Conservation (phyloP, 2,113 vertebrate genomes). For the Tetrao urogallus region DNA sequence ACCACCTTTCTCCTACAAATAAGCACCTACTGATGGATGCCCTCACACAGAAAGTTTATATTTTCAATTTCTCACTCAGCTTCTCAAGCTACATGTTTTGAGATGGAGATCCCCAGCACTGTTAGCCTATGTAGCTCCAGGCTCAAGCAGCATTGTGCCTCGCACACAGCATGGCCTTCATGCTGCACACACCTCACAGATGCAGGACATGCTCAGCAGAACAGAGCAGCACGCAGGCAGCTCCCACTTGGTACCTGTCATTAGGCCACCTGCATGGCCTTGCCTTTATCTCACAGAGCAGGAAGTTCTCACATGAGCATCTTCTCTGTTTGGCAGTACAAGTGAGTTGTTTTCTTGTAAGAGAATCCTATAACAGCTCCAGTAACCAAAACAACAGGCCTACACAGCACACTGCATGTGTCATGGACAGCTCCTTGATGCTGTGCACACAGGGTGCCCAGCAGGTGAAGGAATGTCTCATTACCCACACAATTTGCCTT, state of each 20-base stretch:
- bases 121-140: background rate
- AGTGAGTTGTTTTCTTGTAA: background rate
- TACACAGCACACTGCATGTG: accelerated
- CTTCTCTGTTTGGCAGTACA: background rate
- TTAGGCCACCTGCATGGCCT: accelerated
- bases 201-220: background rate
- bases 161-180: accelerated
- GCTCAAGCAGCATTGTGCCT: background rate
- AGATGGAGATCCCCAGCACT: background rate
- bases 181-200: background rate
- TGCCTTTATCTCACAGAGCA: background rate
- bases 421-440: accelerated
- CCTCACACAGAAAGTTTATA: background rate
- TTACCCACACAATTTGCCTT: background rate
- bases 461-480: background rate
- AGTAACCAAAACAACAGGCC: background rate
- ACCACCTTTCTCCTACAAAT: background rate
- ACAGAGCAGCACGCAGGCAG: background rate
- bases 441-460: background rate
- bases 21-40: background rate
- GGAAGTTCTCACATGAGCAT: background rate
- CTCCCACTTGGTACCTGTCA: background rate
- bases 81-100: background rate
- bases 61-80: background rate
- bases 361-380: background rate